These are phyloP conservation scores for Phaedon cochleariae DNA, from an alignment of 2,888 invertebrate genomes.

Conservation along the genomic window DNA sequence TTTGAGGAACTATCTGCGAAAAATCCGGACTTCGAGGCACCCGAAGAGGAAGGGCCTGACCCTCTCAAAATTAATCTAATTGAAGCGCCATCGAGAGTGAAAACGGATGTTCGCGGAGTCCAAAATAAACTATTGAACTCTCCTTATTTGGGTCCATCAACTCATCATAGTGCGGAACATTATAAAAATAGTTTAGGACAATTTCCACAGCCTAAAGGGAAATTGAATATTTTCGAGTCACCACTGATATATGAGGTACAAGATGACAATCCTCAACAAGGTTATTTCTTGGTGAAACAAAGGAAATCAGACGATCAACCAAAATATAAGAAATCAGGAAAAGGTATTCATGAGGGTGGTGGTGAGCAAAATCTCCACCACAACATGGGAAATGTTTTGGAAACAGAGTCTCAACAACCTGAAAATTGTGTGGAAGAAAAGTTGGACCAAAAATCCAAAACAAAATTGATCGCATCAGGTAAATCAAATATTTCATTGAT, in stretches of 20 bases:
- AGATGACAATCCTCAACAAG: slow-evolving; percentile 2
- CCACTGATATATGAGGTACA: slow-evolving; percentile 10
- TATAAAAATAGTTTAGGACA: not conserved
- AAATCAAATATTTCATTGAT: too few species aligned
- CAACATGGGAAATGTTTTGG: not conserved
- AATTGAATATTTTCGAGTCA: slow-evolving; percentile 7
- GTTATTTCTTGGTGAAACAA: slow-evolving; percentile 25
- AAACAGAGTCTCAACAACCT: not conserved
- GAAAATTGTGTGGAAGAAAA: not conserved
- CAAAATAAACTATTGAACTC: not conserved
- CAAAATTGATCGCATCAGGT: not conserved
- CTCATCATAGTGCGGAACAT: not conserved
- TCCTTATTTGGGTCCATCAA: not conserved
- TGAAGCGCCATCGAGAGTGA: slow-evolving; percentile 8
- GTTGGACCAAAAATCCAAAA: not conserved
- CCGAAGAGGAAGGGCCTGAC: not conserved
- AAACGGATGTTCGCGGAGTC: slow-evolving; percentile 18
- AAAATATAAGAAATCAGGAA: not conserved
- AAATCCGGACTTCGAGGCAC: not conserved
- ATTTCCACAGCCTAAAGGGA: slow-evolving; percentile 5
- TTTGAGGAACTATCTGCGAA: slow-evolving; percentile 3
- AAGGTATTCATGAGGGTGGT: not conserved
- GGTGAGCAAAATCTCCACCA: not conserved
- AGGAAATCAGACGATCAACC: not conserved
- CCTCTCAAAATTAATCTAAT: slow-evolving; percentile 4